Conservation (phyloP, 2,797 vertebrate genomes). For the Gambusia yucatana region DNA sequence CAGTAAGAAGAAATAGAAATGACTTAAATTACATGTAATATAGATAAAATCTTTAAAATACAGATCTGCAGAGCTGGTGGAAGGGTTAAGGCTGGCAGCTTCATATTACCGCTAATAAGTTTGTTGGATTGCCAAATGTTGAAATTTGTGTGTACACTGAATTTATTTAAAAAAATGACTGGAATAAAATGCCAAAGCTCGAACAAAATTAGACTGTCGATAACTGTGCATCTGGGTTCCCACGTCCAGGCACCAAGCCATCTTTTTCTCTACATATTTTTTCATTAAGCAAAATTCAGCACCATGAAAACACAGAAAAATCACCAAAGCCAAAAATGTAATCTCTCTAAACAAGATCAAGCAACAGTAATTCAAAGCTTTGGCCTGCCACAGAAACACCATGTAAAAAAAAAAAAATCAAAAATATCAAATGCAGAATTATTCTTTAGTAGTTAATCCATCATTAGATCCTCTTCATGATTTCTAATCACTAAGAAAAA, state of each 20-base stretch:
- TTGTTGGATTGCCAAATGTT: conserved; percentile 16
- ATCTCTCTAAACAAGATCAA: conserved; percentile 76
- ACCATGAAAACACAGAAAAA: conserved; percentile 50
- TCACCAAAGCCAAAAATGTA: conserved; percentile 66
- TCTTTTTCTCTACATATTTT: conserved; percentile 44
- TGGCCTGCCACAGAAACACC: conserved; percentile 47
- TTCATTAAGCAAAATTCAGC: conserved; percentile 68
- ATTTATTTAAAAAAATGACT: conserved; percentile 4
- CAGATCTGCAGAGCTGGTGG: neutral
- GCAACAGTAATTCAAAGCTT: conserved; percentile 70
- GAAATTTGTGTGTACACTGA: neutral
- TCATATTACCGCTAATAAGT: neutral
- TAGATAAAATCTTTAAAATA: conserved; percentile 22
- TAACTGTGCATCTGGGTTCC: conserved; percentile 54
- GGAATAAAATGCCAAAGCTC: conserved; percentile 47
- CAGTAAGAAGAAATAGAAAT: conserved; percentile 12
- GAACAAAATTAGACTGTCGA: conserved; percentile 51
- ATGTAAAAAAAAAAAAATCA: conserved; percentile 71
- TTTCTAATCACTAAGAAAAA: conserved; percentile 21
- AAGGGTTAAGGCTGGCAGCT: conserved; percentile 5
- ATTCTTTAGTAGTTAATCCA: conserved; percentile 62
- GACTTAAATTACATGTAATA: conserved; percentile 9
- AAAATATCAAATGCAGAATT: conserved; percentile 46
- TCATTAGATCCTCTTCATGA: conserved; percentile 53
- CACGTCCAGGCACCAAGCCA: conserved; percentile 51